These are phyloP conservation scores for Pao palembangensis DNA, from an alignment of 2,113 vertebrate species.

Conservation along the genomic window DNA sequence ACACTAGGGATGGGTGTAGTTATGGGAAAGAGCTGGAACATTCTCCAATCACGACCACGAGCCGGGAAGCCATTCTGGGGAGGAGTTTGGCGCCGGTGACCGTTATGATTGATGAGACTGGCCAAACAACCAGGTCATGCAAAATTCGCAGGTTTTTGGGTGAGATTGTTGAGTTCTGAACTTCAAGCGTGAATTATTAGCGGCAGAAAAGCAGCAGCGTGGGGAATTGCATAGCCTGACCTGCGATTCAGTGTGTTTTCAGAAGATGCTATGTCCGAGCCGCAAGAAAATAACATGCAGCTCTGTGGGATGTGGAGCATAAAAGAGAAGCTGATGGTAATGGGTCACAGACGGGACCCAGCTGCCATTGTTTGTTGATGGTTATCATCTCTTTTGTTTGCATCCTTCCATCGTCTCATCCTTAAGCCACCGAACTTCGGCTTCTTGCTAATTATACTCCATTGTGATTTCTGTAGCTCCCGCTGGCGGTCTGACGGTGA, in stretches of 20 bases:
- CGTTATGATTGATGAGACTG: no score
- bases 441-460: slow-evolving; percentile 9
- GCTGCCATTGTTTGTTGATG: slow-evolving; percentile 38
- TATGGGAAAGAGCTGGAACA: no score
- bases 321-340: slow-evolving; percentile 42
- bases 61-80: no score
- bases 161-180: no score
- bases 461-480: slow-evolving; percentile 7
- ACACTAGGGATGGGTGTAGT: no score
- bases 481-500: slow-evolving; percentile 4
- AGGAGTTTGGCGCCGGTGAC: no score
- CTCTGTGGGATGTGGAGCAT: slow-evolving; percentile 43
- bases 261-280: slow-evolving; percentile 37
- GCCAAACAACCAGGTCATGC: no score
- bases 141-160: no score
- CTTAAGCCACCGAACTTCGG: slow-evolving; percentile 1
- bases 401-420: slow-evolving; percentile 20
- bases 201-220: no score
- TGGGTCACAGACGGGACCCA: slow-evolving; percentile 15
- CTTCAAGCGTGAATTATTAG: no score
- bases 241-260: neutral
- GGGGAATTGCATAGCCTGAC: neutral
- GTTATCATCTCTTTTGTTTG: slow-evolving; percentile 15
- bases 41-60: no score
- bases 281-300: slow-evolving; percentile 39